Percentiles rank a stretch among this genome's conserved stretches.
These are phyloP conservation scores for Drosophila emarginata DNA, from an alignment of 2,888 invertebrate species.

Conservation along the genomic window DNA sequence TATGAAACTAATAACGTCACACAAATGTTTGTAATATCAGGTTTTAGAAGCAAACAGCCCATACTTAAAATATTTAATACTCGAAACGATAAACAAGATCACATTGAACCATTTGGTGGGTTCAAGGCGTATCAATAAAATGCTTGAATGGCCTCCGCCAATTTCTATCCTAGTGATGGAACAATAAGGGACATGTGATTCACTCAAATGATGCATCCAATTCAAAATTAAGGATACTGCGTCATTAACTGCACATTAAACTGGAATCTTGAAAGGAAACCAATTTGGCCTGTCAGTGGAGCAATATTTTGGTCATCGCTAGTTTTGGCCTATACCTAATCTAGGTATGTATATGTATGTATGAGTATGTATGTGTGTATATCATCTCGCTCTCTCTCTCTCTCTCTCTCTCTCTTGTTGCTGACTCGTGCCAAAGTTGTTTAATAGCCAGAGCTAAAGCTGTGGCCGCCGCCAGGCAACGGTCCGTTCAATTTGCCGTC, in stretches of 20 bases:
- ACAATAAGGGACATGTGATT: background rate
- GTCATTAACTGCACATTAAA: too few species aligned
- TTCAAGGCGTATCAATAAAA: background rate
- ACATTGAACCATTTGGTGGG: background rate
- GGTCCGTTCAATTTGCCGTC: constrained; percentile 45
- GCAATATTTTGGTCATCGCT: too few species aligned
- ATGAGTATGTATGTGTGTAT: background rate
- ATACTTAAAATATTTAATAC: constrained; percentile 52
- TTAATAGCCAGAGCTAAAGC: constrained; percentile 56
- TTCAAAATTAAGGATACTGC: background rate
- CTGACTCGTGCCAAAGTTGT: constrained; percentile 73
- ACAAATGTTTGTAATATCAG: constrained; percentile 53
- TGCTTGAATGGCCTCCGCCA: background rate
- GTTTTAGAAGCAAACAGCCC: constrained; percentile 46
- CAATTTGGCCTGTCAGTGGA: too few species aligned
- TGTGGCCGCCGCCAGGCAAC: constrained; percentile 52
- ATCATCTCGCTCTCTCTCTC: constrained; percentile 23
- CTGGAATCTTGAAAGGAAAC: too few species aligned
- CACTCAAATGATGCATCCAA: background rate
- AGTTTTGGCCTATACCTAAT: background rate
- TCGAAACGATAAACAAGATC: constrained; percentile 45
- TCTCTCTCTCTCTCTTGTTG: constrained; percentile 6
- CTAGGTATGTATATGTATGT: background rate
- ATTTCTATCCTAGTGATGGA: constrained; percentile 11
- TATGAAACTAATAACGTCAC: constrained; percentile 48